Evolutionary conservation across 2,888 invertebrate genomes (phyloP), one percentile per base, ranked within the genome.

Genomic region (Eupithecia centaureata): DNA sequence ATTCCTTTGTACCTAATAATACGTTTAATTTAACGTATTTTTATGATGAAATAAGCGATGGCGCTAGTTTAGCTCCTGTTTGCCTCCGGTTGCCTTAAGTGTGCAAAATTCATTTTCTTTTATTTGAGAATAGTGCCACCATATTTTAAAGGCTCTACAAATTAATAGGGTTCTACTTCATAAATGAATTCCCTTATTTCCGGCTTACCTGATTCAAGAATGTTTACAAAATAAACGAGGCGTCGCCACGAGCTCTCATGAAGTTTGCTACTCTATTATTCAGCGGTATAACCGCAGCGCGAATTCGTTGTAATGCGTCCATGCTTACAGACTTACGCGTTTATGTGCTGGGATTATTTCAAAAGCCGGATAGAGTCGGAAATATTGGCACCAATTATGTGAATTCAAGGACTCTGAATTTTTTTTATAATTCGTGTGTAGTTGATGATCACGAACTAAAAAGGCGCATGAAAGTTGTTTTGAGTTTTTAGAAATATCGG

Each of bases 241-340:
- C 54, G 18, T n/a, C 64, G 22, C 35, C 58, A 12, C 56, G 42
- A 32, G 60, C 33, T 62, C 35, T 12, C 30, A 56, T 38, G 28
- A 58, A 57, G 61, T 61, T 61, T 27, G 57, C 30, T 61, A 12
- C 35, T 65, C 18, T 54, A 62, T 68, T 62, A 68, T 68, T 68
- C 68, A 68, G 58, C 27, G 32, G 42, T 35, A 38, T 51, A 68
- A 68, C 68, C 68, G 38, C 68, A 52, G 47, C 61, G 64, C 28
- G 65, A 65, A 42, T 68, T 68, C 64, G 68, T 33, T 63, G 54
- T 65, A 64, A 68, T 65, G 61, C 64, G 51, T 68, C 51, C 65
- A 51, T 63, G 57, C 52, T 67, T 65, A 65, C 38, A 58, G 47
- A 33, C 51, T 38, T 42, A 56, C 51, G 60, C 57, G 51, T 51